phyloP scores from a whole-genome alignment of 1,140 invertebrate genomes.

The Philaenus spumarius region DNA sequence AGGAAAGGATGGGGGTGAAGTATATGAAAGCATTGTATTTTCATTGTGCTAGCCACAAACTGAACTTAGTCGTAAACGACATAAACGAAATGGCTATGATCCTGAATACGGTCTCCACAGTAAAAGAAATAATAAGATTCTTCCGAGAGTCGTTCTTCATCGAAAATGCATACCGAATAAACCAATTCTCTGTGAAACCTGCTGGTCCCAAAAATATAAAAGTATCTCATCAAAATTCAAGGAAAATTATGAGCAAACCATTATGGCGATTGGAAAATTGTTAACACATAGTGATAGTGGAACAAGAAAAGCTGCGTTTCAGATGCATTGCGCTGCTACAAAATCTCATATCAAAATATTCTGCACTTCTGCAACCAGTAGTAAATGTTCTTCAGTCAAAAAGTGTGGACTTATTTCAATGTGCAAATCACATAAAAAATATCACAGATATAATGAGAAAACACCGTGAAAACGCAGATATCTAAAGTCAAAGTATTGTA shows the following conservation, averaged over 20 bases:
- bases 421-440: background rate
- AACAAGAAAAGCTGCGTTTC: background rate
- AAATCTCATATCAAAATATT: background rate
- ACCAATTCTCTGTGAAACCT: slow-evolving; percentile 7
- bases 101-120: background rate
- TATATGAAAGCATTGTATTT: slow-evolving; percentile 1
- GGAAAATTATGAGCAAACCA: background rate
- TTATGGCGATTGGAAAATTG: no score
- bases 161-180: slow-evolving; percentile 5
- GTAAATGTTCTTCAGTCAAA: no score
- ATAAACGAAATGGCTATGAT: slow-evolving; percentile 1
- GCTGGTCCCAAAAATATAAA: slow-evolving; percentile 10
- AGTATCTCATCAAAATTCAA: background rate
- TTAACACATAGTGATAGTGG: background rate
- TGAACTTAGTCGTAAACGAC: background rate
- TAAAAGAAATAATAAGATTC: slow-evolving; percentile 15
- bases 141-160: background rate
- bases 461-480: background rate
- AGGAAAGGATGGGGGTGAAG: background rate
- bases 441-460: background rate
- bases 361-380: background rate
- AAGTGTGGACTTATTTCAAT: no score
- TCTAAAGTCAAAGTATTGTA: background rate
- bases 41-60: slow-evolving; percentile 1
- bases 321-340: background rate